Conservation (phyloP, 2,113 vertebrate genomes). For the Eira barbara region DNA sequence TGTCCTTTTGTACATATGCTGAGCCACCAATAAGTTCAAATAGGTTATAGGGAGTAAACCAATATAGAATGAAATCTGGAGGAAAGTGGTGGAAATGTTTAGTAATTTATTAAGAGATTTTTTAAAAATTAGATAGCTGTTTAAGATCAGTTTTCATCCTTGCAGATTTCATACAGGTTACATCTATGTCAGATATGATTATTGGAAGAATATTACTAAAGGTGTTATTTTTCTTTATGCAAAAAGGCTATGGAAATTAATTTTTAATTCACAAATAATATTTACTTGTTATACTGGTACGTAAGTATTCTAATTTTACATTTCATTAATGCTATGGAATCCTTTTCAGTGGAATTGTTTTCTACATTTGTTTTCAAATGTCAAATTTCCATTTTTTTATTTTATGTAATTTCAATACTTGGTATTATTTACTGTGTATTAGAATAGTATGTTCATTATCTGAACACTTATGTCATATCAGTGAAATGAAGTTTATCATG, state of each 20-base stretch:
- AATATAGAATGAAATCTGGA: neutral
- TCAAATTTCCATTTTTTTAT: slow-evolving; percentile 28
- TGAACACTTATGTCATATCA: neutral
- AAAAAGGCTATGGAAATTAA: neutral
- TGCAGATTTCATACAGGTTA: neutral
- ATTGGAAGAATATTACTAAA: slow-evolving; percentile 19
- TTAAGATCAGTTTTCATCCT: slow-evolving; percentile 36
- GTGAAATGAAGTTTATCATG: neutral
- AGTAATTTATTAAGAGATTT: neutral
- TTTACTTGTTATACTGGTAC: neutral
- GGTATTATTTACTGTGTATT: slow-evolving; percentile 31
- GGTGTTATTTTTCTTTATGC: neutral
- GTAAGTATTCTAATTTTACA: slow-evolving; percentile 8
- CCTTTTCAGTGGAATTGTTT: slow-evolving; percentile 11
- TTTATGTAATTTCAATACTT: slow-evolving; percentile 45
- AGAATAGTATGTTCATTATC: slow-evolving; percentile 15
- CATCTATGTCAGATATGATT: neutral
- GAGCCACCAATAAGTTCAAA: neutral
- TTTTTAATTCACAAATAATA: slow-evolving; percentile 39
- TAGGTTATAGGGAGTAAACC: neutral
- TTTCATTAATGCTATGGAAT: slow-evolving; percentile 48
- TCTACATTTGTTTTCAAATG: slow-evolving; percentile 42
- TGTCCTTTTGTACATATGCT: neutral
- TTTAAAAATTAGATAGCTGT: slow-evolving; percentile 19
- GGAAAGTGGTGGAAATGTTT: neutral